A percentile compares a stretch with the other conserved stretches of the same genome.
Conservation (phyloP, 2,797 vertebrate genomes). For the Ficedula albicollis region DNA sequence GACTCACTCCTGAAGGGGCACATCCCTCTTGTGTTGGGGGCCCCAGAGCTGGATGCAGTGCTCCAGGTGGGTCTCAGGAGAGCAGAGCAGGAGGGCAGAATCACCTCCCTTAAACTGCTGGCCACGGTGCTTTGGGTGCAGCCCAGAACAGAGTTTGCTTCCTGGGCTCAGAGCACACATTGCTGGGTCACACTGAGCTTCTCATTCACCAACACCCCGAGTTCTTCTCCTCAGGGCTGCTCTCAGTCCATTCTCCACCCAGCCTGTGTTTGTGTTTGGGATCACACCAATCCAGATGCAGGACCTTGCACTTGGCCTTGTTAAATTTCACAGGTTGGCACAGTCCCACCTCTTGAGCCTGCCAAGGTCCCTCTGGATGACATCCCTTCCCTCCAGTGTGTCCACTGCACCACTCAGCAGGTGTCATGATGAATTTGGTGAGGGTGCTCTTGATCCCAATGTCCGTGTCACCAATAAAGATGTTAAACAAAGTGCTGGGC, state of each 20-base stretch:
- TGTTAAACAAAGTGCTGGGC: neutral
- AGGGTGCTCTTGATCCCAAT: neutral
- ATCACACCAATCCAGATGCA: accelerated
- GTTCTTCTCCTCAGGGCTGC: neutral
- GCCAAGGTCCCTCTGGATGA: neutral
- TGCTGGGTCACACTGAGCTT: neutral
- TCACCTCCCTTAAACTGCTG: neutral
- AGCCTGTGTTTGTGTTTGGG: neutral
- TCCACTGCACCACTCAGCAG: neutral
- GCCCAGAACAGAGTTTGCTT: neutral
- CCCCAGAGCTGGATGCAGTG: neutral
- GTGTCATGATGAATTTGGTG: neutral
- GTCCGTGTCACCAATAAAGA: accelerated
- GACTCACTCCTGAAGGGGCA: neutral
- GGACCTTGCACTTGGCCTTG: neutral
- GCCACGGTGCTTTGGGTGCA: accelerated
- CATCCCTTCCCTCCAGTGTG: neutral
- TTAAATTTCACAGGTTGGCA: neutral
- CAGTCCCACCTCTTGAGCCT: neutral
- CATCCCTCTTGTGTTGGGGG: neutral
- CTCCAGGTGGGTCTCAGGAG: neutral
- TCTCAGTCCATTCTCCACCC: neutral
- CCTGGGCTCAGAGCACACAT: neutral
- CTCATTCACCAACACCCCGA: neutral
- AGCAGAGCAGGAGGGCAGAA: neutral